These are phyloP conservation scores for Automeris io DNA, from an alignment of 2,888 invertebrate genomes.

Conservation along the genomic window DNA sequence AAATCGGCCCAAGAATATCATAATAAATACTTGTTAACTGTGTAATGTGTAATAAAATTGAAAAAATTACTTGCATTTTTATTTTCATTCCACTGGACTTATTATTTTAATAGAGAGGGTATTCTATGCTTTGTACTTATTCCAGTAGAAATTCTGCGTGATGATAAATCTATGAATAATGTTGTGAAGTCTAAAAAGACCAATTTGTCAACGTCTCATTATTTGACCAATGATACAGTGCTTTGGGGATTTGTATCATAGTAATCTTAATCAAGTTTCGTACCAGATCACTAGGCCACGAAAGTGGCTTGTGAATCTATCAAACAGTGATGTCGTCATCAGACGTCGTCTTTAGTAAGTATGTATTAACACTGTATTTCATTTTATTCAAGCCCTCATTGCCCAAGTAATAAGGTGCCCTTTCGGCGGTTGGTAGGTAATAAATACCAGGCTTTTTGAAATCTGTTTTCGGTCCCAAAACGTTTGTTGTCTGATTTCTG, in stretches of 20 bases:
- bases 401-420: conserved; percentile 45
- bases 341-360: conserved; percentile 40
- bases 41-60: conserved; percentile 4
- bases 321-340: conserved; percentile 46
- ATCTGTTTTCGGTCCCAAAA: conserved; percentile 51
- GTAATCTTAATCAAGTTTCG: no score
- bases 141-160: no score
- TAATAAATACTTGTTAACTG: conserved; percentile 11
- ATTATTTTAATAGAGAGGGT: no score
- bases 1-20: conserved; percentile 13
- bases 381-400: conserved; percentile 37
- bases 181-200: no score
- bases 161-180: no score
- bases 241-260: no score
- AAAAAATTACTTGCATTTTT: conserved; percentile 41
- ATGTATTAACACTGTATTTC: conserved; percentile 39
- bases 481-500: conserved; percentile 29
- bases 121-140: no score
- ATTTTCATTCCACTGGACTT: conserved; percentile 21
- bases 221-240: no score
- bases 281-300: no score
- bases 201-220: no score
- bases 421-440: conserved; percentile 47
- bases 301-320: no score
- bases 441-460: conserved; percentile 53